Percentiles rank a stretch among this genome's conserved stretches.
Conservation (phyloP, 2,888 invertebrate genomes). For the Phymatocera aterrima region DNA sequence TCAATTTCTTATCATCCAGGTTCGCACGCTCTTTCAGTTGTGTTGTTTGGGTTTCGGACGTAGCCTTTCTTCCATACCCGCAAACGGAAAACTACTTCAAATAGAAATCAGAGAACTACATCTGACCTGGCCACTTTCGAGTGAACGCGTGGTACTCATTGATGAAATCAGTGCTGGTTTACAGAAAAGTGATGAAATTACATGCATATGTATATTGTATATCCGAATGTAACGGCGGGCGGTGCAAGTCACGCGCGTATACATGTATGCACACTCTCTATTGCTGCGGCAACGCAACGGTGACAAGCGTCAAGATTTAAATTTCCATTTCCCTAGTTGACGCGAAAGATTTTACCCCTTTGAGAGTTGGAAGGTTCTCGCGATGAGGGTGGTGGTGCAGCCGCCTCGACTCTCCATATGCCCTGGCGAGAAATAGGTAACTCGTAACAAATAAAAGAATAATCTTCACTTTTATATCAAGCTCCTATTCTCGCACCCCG, state of each 20-base stretch:
- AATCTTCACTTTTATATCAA: slow-evolving; percentile 34
- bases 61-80: neutral
- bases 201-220: neutral
- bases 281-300: neutral
- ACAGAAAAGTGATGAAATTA: no score
- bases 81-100: neutral
- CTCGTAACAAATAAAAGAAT: slow-evolving; percentile 33
- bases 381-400: neutral
- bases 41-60: neutral
- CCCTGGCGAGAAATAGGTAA: neutral
- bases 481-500: neutral
- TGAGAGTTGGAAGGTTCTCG: neutral
- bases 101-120: neutral
- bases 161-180: slow-evolving; percentile 17
- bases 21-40: neutral
- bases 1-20: neutral
- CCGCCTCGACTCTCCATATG: neutral
- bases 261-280: neutral
- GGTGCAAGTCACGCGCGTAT: neutral
- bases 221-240: neutral
- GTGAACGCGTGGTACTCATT: slow-evolving; percentile 12
- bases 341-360: slow-evolving; percentile 6
- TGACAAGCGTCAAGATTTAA: slow-evolving; percentile 23
- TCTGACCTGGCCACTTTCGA: neutral
- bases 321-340: slow-evolving; percentile 23